These are phyloP conservation scores for Edolisoma coerulescens DNA, from an alignment of 2,113 vertebrate genomes.

Conservation along the genomic window DNA sequence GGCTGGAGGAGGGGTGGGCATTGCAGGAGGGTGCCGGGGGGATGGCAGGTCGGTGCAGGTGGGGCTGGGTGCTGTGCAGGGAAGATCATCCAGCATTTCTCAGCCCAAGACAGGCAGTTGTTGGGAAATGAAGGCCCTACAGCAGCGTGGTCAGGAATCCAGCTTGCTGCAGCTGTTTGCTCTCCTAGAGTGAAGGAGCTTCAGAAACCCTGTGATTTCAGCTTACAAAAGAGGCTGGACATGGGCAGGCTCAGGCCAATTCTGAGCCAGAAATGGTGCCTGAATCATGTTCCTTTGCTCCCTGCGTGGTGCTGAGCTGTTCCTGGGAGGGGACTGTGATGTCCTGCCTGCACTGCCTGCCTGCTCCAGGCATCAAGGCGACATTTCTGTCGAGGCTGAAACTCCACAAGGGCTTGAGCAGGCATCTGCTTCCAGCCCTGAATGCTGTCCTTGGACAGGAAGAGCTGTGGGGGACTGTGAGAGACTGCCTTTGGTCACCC, in stretches of 20 bases:
- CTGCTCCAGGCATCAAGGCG: accelerated
- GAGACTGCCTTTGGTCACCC: background rate
- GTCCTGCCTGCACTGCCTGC: background rate
- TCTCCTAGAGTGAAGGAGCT: background rate
- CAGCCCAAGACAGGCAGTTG: background rate
- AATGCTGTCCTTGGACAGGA: background rate
- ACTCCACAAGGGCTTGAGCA: background rate
- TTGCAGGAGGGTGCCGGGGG: background rate
- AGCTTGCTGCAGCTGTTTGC: slow-evolving; percentile 35
- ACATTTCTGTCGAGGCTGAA: background rate
- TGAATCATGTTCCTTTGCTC: background rate
- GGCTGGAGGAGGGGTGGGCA: background rate
- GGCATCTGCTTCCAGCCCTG: background rate
- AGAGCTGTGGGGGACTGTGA: background rate
- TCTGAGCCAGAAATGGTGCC: background rate
- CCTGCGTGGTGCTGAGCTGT: background rate
- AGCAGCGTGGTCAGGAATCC: background rate
- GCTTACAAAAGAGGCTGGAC: background rate
- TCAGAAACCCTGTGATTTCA: background rate
- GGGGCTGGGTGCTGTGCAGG: background rate
- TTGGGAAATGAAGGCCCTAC: background rate
- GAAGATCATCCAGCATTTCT: background rate
- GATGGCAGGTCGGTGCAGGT: background rate
- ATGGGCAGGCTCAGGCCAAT: background rate
- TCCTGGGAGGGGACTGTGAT: background rate